Conservation (phyloP, 2,797 vertebrate species). For the Hoplostethus atlanticus region DNA sequence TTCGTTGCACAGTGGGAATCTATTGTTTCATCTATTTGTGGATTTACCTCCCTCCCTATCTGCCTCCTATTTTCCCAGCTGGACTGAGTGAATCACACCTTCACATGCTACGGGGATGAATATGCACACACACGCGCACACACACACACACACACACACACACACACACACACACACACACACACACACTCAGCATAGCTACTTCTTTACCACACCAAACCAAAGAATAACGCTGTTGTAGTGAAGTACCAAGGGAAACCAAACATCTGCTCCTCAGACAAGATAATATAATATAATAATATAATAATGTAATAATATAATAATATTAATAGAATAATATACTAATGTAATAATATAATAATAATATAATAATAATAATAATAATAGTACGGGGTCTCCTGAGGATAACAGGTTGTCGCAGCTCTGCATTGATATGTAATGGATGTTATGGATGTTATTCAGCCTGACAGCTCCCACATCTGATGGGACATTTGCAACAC, state of each 20-base stretch:
- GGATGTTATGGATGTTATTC: constrained; percentile 17
- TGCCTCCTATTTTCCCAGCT: constrained; percentile 34
- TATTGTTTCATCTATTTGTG: constrained; percentile 37
- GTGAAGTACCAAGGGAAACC: fast-evolving
- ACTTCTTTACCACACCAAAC: background rate
- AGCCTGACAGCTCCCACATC: constrained; percentile 38
- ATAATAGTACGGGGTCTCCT: too few relatives aligned
- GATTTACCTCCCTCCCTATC: constrained; percentile 34
- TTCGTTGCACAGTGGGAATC: constrained; percentile 15
- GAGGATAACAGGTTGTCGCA: background rate
- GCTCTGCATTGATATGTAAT: constrained; percentile 20
- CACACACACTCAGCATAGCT: background rate
- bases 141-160: constrained; percentile 11
- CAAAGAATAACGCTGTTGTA: background rate
- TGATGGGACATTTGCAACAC: constrained; percentile 37
- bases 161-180: constrained; percentile 26
- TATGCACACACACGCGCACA: constrained; percentile 17
- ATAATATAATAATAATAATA: too few relatives aligned
- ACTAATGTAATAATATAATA: background rate
- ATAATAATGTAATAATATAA: too few relatives aligned
- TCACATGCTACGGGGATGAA: constrained; percentile 32
- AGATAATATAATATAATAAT: background rate
- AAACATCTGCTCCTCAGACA: background rate
- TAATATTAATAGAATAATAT: too few relatives aligned
- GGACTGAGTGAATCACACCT: constrained; percentile 63